Evolutionary conservation across 2,113 vertebrate genomes (phyloP).

Genomic region (Pao palembangensis): DNA sequence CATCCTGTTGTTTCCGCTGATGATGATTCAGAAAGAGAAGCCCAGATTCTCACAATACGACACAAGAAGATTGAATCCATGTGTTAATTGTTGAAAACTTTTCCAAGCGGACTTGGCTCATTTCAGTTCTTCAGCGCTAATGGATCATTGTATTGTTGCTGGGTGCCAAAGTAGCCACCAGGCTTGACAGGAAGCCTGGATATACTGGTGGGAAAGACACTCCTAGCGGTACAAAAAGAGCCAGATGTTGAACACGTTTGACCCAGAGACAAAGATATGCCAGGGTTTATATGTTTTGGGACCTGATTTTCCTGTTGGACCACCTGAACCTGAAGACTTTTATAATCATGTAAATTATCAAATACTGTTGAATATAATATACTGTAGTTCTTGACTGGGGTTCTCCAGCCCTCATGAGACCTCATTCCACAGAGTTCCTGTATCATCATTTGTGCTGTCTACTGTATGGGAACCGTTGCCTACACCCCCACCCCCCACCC

Average conservation of each 20-base stretch:
- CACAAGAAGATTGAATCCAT: background rate
- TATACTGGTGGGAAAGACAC: constrained; percentile 29
- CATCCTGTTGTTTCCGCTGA: too few relatives aligned
- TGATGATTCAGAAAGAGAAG: too few relatives aligned
- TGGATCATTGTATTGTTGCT: constrained; percentile 36
- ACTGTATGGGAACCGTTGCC: constrained; percentile 47
- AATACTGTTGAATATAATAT: constrained; percentile 35
- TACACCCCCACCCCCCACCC: too few relatives aligned
- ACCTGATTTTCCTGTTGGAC: constrained; percentile 31
- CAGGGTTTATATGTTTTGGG: constrained; percentile 15
- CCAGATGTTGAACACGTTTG: constrained; percentile 22
- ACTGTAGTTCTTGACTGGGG: constrained; percentile 21
- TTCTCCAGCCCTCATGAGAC: constrained; percentile 25
- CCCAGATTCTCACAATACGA: background rate
- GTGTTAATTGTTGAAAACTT: background rate
- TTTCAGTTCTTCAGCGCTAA: constrained; percentile 17
- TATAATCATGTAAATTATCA: constrained; percentile 44
- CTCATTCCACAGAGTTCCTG: constrained; percentile 36
- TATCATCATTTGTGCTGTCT: constrained; percentile 53
- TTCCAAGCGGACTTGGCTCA: constrained; percentile 10
- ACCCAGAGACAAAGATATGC: constrained; percentile 38
- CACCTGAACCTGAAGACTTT: constrained; percentile 36
- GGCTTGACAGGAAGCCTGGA: constrained; percentile 18
- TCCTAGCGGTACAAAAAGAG: constrained; percentile 23
- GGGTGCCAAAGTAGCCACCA: constrained; percentile 42